Evolutionary conservation across 1,140 invertebrate genomes (phyloP), one percentile per base, ranked within the genome.

Genomic region (Tetragnatha versicolor): DNA sequence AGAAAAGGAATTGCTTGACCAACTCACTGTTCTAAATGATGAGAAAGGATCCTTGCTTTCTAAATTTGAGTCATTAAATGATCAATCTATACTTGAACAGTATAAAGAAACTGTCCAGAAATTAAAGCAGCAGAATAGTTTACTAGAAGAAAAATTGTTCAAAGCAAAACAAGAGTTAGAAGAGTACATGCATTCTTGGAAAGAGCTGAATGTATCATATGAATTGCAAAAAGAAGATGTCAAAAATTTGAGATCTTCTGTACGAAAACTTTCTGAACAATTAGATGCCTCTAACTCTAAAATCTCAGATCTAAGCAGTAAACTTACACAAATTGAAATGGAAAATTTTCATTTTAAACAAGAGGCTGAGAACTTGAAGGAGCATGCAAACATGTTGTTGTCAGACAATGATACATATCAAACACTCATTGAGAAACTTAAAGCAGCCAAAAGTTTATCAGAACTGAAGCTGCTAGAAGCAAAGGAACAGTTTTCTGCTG

Each of bases 381-480:
- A 68, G 29, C 75, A 78, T 68, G 29, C 63, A 17, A 45, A 78
- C 22, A 78, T 78, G 75, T 22, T 78, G 10, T n/a, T 68, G 7
- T 68, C 63, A 2, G 75, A 78, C 35, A 78, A 78, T 58, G 75
- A 78, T 25, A 68, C 51, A 6, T 78, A 58, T 45, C 75, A 78
- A 35, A 37, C 25, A 22, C 29, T 65, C 20, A 47, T 68, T 31
- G 75, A 78, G 58, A 78, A 68, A 33, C 37, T 78, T 5, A 55
- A 25, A 22, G 7, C 35, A 20, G 33, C 61, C 7, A 78, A 78
- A 60, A 47, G 7, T 22, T 42, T n/a, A 0, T 45, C 58, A 17
- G 75, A 78, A 31, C 35, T 45, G 47, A 55, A 68, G 45, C 9
- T 68, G 6, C 27, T 31, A 31, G 51, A 45, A 29, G 7, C 47